Conservation (phyloP, 2,113 vertebrate species). For the Burhinus oedicnemus region DNA sequence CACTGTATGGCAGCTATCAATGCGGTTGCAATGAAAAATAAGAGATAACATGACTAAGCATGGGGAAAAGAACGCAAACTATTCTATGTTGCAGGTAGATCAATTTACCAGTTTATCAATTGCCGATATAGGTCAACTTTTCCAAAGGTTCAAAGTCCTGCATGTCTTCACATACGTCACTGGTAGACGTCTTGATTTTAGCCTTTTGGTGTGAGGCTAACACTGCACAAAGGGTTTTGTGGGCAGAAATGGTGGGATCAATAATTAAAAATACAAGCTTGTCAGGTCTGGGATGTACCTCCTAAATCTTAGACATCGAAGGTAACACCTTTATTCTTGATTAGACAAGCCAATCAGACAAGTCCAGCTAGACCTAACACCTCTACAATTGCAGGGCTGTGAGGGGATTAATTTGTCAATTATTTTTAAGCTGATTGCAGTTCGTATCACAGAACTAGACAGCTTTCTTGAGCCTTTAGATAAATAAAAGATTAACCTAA, state of each 20-base stretch:
- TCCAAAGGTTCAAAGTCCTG: background rate
- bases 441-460: conserved; percentile 70
- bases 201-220: conserved; percentile 14
- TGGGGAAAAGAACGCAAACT: background rate
- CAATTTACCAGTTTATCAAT: background rate
- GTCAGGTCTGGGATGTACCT: conserved; percentile 44
- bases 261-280: conserved; percentile 65
- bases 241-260: conserved; percentile 45
- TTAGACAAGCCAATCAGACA: conserved; percentile 71
- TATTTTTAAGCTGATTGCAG: conserved; percentile 75
- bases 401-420: conserved; percentile 77
- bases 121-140: background rate
- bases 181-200: background rate
- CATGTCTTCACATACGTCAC: background rate
- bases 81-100: background rate
- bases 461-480: conserved; percentile 70
- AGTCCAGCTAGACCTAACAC: conserved; percentile 73
- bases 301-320: conserved; percentile 61
- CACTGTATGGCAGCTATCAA: background rate
- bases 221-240: conserved; percentile 22
- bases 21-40: background rate
- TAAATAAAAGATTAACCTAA: conserved; percentile 77
- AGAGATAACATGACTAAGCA: background rate
- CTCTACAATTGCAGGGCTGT: conserved; percentile 61
- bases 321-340: conserved; percentile 67